Evolutionary conservation across 2,888 invertebrate genomes (phyloP).

Genomic region (Cordylochernes scorpioides): DNA sequence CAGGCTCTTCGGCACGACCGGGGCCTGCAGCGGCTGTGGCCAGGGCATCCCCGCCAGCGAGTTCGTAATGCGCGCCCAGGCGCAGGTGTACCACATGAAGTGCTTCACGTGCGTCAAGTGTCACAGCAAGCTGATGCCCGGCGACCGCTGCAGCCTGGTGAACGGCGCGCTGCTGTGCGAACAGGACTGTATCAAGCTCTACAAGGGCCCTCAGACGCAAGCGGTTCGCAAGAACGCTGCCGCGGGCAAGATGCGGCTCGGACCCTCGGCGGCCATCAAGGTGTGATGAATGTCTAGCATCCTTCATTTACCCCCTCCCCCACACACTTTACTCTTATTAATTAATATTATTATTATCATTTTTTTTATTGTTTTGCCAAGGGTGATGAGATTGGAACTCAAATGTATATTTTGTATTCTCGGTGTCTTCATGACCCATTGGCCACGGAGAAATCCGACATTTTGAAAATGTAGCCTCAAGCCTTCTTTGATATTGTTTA

Average conservation of each 20-base stretch:
- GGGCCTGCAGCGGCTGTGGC: conserved; percentile 69
- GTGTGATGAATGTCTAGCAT: too few relatives aligned
- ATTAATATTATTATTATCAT: too few relatives aligned
- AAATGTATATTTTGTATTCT: too few relatives aligned
- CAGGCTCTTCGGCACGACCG: conserved; percentile 73
- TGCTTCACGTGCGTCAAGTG: conserved; percentile 88
- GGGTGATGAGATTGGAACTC: too few relatives aligned
- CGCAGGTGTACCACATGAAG: conserved; percentile 62
- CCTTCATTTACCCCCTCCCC: too few relatives aligned
- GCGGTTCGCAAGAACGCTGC: conserved; percentile 9
- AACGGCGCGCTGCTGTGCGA: conserved; percentile 75
- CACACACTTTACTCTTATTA: too few relatives aligned
- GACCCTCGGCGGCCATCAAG: conserved; percentile 12
- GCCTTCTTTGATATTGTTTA: too few relatives aligned
- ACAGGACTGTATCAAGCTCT: conserved; percentile 77
- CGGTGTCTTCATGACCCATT: too few relatives aligned
- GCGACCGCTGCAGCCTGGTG: conserved; percentile 67
- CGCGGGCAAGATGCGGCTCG: conserved; percentile 9
- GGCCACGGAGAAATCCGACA: too few relatives aligned
- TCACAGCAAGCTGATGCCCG: conserved; percentile 56
- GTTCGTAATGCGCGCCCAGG: conserved; percentile 60
- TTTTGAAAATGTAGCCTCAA: too few relatives aligned
- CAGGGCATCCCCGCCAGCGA: conserved; percentile 76
- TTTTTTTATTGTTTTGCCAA: too few relatives aligned
- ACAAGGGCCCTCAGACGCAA: conserved; percentile 27